A percentile compares a stretch with the other conserved stretches of the same genome.
Evolutionary conservation across 2,888 invertebrate species (phyloP).

Genomic region (Trilocha varians): DNA sequence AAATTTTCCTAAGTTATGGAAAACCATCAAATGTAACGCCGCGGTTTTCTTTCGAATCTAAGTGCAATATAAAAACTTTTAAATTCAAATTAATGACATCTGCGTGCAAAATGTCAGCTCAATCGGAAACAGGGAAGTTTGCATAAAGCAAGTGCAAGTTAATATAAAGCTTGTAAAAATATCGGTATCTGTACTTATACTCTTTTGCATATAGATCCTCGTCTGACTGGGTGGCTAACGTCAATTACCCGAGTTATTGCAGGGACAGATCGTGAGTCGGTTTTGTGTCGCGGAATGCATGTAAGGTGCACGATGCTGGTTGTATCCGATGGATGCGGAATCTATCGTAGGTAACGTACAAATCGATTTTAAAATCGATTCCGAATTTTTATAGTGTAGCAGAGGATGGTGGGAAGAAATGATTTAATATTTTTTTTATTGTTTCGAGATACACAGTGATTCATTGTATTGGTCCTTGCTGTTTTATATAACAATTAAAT

Average conservation of each 20-base stretch:
- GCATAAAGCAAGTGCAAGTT: constrained; percentile 4
- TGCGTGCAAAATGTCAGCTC: too few species aligned
- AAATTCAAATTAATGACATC: too few species aligned
- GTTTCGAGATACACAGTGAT: too few species aligned
- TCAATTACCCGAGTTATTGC: constrained; percentile 65
- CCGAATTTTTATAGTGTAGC: neutral
- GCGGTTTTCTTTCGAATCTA: too few species aligned
- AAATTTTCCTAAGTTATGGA: too few species aligned
- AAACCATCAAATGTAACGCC: too few species aligned
- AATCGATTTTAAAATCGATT: neutral
- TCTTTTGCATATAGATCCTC: constrained; percentile 12
- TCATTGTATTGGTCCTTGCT: too few species aligned
- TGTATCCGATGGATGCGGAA: neutral
- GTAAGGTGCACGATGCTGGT: constrained; percentile 26
- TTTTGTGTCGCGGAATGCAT: constrained; percentile 38
- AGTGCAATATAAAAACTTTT: too few species aligned
- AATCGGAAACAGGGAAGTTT: too few species aligned
- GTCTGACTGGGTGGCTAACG: constrained; percentile 57
- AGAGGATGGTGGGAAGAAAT: too few species aligned
- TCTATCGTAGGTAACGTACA: neutral
- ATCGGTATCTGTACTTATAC: constrained; percentile 13
- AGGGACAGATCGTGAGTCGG: constrained; percentile 59
- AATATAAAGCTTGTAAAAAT: neutral
- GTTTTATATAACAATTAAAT: too few species aligned
- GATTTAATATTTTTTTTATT: too few species aligned